phyloP scores from a whole-genome alignment of 2,113 vertebrate genomes.

The Protomyctophum bolini region DNA sequence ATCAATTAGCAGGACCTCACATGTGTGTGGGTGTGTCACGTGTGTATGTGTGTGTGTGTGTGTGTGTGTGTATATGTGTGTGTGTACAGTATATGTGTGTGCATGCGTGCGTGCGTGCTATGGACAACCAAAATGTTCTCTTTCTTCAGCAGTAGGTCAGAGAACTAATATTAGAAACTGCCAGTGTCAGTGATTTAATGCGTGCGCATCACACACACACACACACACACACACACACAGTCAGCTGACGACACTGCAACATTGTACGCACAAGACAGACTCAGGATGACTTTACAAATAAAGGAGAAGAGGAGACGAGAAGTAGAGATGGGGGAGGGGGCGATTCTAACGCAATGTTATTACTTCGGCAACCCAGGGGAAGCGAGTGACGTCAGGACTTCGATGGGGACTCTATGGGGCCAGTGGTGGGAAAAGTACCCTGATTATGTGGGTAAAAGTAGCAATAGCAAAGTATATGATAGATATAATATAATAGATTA shows the following conservation, averaged over 20 bases:
- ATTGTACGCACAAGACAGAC: conserved; percentile 7
- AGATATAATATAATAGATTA: too few species aligned
- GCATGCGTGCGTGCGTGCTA: not conserved
- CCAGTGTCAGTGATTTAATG: conserved; percentile 12
- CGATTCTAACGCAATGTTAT: too few species aligned
- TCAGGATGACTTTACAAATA: conserved; percentile 27
- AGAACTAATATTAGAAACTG: conserved; percentile 17
- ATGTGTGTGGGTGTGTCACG: too few species aligned
- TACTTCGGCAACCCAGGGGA: too few species aligned
- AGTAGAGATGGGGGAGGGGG: not conserved
- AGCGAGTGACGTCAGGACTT: too few species aligned
- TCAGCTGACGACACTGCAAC: conserved; percentile 17
- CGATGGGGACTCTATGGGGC: not conserved
- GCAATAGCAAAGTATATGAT: too few species aligned
- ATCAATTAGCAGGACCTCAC: not conserved
- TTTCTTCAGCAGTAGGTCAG: conserved; percentile 23
- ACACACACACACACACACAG: not conserved
- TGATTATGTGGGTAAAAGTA: too few species aligned
- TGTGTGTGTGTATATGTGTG: conserved; percentile 9
- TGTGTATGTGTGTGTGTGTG: conserved; percentile 7
- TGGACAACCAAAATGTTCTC: conserved; percentile 12
- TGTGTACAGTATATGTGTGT: not conserved
- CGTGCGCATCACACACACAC: conserved; percentile 2
- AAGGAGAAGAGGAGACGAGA: not conserved
- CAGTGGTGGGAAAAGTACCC: too few species aligned